Percentiles rank a stretch among this genome's conserved stretches.
Conservation (phyloP, 2,888 invertebrate genomes). For the Leucophora obtusa region DNA sequence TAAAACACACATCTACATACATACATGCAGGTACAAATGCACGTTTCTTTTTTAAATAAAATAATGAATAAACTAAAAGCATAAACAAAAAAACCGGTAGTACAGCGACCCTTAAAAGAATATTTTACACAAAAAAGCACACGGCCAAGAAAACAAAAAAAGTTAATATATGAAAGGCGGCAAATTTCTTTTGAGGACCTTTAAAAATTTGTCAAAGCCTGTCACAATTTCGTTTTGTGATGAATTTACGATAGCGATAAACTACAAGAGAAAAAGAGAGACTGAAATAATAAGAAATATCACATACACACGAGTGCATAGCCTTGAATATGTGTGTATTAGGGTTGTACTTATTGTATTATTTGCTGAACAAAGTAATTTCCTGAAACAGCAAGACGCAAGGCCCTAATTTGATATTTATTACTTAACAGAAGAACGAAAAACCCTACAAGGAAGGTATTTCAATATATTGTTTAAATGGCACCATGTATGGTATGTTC, state of each 20-base stretch:
- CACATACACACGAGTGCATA: background rate
- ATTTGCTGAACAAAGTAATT: no score
- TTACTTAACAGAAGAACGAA: no score
- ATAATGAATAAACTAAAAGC: conserved; percentile 44
- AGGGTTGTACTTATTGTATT: no score
- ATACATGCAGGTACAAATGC: conserved; percentile 12
- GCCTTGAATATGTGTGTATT: no score
- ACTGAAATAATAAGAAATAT: background rate
- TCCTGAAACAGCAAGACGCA: no score
- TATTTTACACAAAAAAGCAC: conserved; percentile 35
- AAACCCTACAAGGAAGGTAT: no score
- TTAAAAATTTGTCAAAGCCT: conserved; percentile 70
- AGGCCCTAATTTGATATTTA: no score
- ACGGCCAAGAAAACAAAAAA: conserved; percentile 40
- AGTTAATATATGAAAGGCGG: conserved; percentile 57
- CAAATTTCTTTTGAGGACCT: conserved; percentile 66
- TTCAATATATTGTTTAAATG: no score
- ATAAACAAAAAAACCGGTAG: conserved; percentile 54
- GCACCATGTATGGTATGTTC: no score
- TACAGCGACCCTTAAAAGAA: conserved; percentile 55
- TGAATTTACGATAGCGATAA: conserved; percentile 66
- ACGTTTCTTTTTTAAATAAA: conserved; percentile 26
- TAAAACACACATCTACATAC: conserved; percentile 19
- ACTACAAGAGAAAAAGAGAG: conserved; percentile 30
- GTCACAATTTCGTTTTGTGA: conserved; percentile 68